Conservation (phyloP, 2,888 invertebrate genomes). For the Lamellibrachia satsuma region DNA sequence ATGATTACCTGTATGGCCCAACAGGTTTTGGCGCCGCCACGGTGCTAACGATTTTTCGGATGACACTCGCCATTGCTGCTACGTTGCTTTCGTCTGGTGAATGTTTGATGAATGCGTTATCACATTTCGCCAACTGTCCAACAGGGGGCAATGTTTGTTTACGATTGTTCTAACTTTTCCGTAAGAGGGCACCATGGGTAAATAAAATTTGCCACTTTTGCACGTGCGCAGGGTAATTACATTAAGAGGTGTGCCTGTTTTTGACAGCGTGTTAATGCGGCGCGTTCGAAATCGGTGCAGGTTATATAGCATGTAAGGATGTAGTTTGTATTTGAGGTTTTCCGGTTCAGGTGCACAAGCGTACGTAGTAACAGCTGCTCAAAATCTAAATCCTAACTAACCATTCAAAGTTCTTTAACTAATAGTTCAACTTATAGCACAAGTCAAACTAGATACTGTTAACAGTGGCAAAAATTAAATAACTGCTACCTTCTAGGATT, state of each 20-base stretch:
- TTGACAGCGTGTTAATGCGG: background rate
- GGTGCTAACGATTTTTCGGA: background rate
- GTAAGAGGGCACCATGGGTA: background rate
- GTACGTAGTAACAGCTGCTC: no score
- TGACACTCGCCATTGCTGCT: background rate
- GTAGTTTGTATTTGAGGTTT: background rate
- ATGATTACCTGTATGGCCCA: background rate
- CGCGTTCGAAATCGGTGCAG: background rate
- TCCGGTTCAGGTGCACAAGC: no score
- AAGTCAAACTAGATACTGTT: no score
- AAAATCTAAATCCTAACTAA: no score
- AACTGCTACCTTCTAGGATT: no score
- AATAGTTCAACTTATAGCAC: no score
- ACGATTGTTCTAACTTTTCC: background rate
- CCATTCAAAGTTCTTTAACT: no score
- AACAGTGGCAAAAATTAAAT: no score
- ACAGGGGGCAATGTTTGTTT: background rate
- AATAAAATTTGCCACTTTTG: background rate
- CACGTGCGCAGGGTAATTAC: background rate
- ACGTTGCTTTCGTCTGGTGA: background rate
- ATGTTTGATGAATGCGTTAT: background rate
- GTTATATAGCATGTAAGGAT: background rate
- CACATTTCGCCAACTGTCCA: background rate
- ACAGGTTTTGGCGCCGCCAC: constrained; percentile 13
- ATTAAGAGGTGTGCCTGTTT: background rate